Evolutionary conservation across 2,888 invertebrate genomes (phyloP), one percentile per base, ranked within the genome.

Genomic region (Plutella xylostella): DNA sequence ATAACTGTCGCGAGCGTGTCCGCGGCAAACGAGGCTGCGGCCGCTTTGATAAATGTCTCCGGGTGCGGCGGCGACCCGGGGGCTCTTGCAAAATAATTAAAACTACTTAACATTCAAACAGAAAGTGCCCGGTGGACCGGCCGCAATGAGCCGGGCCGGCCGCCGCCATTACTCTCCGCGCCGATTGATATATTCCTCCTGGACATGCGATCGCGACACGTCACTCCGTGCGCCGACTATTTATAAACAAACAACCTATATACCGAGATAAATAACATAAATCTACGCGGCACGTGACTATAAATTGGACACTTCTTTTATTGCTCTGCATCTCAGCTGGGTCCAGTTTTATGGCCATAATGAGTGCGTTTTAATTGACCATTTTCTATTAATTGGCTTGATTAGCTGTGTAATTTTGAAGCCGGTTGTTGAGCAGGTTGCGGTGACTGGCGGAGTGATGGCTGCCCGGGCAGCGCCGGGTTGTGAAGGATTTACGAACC

Each of bases 181-280:
- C 55, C 69, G 72, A 76, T 78, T 82, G 79, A 82, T 82, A 80
- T 78, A 82, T 77, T 73, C 72, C 59, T 63, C 56, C 64, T 58
- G 62, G 73, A 77, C 83, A 83, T 82, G 83, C 83, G 70, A 83
- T 76, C 78, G 70, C 66, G 79, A 80, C 80, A 76, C 72, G 74
- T 79, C 76, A 76, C 66, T 68, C 65, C 53, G 56, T 21, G 57
- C 52, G 57, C 58, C 56, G 19, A 7, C 20, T 19, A 19, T 37
- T 58, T 61, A 65, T 61, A 73, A 64, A 66, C 65, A 66, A 67
- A 68, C 60, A 63, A 63, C 65, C 58, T 58, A 54, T 61, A 60
- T 61, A 55, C 57, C 58, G 59, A 60, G 68, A 73, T 74, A 76
- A 75, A 73, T 66, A 72, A 66, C 61, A 55, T 55, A 56, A 39